Base-by-base conservation (phyloP, 1,140 invertebrate genomes). In the Drosophila sechellia region DNA sequence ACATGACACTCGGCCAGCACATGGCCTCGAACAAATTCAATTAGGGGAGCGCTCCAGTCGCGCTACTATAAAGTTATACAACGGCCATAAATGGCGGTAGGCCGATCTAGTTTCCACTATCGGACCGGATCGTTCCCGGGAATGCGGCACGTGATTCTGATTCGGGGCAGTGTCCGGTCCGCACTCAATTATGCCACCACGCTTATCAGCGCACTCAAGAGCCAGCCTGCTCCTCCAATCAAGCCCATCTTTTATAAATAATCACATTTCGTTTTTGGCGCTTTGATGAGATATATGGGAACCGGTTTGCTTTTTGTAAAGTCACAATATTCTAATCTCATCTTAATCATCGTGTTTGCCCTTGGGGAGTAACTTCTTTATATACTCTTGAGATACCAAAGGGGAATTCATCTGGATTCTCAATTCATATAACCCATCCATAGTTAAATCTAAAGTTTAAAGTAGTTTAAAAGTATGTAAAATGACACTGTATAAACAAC, bases 21-120 rank as follows among this genome's bases (percentile, higher is more conserved):
- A 55, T 70, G 73, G 55, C 42, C 43, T 34, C 25, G 55, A 34
- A 43, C 31, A 49, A 50, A 46, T 83, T 63, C 75, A 84, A 83
- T 83, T 83, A 79, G 40, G 59, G 65, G 37, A 39, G 54, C 60
- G 54, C 60, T 45, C 4, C 25, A 43, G 25, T 34, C 13, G 57
- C 5, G 5, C 22, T 17, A 59, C 60, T 49, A 49, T 87, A 81
- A 87, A 86, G 57, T 56, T 72, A 71, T 78, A 78, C 20, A 20
- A 31, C 35, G 13, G 31, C 52, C 50, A 50, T 71, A 77, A 77
- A 70, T 20, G 27, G 27, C 64, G 27, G 20, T 15, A 35, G 31
- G 50, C 64, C 64, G 31, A 49, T 65, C 66, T 46, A 43, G 25
- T 13, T 48, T 40, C 27, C 60, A 13, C 43, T 13, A 42, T 15